phyloP scores from a whole-genome alignment of 2,113 vertebrate species.

The Poecilia latipinna region DNA sequence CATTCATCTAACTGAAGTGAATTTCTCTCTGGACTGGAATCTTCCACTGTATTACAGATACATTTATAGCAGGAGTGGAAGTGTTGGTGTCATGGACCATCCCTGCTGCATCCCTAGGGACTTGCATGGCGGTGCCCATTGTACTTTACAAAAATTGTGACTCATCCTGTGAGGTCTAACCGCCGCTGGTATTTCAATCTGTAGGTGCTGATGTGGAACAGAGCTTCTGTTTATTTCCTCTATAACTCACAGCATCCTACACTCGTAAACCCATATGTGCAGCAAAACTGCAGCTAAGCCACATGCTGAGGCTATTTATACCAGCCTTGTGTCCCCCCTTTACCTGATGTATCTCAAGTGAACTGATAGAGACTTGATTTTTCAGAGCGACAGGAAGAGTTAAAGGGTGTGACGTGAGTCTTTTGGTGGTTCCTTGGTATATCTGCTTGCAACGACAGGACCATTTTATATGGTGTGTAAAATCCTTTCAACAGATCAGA shows the following conservation, averaged over 20 bases:
- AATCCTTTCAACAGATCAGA: not conserved
- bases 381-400: not conserved
- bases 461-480: not conserved
- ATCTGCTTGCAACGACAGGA: not conserved
- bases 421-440: not conserved
- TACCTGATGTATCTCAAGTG: not conserved
- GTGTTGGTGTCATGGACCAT: constrained; percentile 17
- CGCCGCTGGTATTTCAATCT: constrained; percentile 31
- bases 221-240: constrained; percentile 36
- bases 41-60: not conserved
- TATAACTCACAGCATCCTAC: constrained; percentile 16
- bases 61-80: constrained; percentile 5
- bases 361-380: not conserved
- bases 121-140: constrained; percentile 18
- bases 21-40: not conserved
- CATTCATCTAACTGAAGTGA: not conserved
- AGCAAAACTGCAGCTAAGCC: not conserved
- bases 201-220: not conserved
- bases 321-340: not conserved
- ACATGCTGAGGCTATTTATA: constrained; percentile 21
- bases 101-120: constrained; percentile 13
- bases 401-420: not conserved
- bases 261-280: constrained; percentile 23
- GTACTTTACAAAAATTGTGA: constrained; percentile 36
- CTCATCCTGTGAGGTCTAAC: constrained; percentile 24